These are phyloP conservation scores for Drosophila funebris DNA, from an alignment of 1,140 invertebrate genomes.

Conservation along the genomic window DNA sequence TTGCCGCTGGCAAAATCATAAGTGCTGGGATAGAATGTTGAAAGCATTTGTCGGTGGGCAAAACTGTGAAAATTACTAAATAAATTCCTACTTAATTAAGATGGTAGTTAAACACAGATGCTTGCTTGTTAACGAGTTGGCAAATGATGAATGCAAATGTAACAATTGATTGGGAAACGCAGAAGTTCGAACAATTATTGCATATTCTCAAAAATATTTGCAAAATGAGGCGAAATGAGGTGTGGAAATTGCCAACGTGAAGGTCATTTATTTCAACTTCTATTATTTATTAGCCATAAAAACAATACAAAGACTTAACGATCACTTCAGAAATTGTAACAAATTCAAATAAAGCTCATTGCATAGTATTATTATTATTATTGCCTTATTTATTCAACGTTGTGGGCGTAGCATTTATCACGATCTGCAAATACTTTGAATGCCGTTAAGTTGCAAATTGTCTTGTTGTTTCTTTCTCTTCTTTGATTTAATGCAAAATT, in stretches of 20 bases:
- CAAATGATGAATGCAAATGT: no score
- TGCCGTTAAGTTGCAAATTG: constrained; percentile 60
- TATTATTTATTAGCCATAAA: constrained; percentile 36
- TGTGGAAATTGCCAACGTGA: constrained; percentile 28
- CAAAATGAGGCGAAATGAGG: background rate
- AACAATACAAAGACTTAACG: constrained; percentile 12
- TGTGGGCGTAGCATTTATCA: constrained; percentile 74
- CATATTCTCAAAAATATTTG: background rate
- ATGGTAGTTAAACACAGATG: background rate
- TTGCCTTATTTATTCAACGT: constrained; percentile 52
- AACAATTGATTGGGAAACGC: no score
- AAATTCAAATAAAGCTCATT: constrained; percentile 34
- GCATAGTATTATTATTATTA: constrained; percentile 27
- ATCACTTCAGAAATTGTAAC: constrained; percentile 45
- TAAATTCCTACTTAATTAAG: constrained; percentile 17
- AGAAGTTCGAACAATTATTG: no score
- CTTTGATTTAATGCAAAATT: constrained; percentile 20
- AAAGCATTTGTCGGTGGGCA: background rate
- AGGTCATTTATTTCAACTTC: constrained; percentile 30
- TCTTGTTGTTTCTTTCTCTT: constrained; percentile 11
- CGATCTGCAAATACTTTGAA: constrained; percentile 68
- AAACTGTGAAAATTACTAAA: constrained; percentile 13
- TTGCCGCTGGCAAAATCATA: background rate
- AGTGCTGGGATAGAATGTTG: background rate
- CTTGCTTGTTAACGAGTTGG: background rate